Percentiles rank a stretch among this genome's conserved stretches.
Evolutionary conservation across 2,797 vertebrate genomes (phyloP).

Genomic region (Phataginus tetradactyla): DNA sequence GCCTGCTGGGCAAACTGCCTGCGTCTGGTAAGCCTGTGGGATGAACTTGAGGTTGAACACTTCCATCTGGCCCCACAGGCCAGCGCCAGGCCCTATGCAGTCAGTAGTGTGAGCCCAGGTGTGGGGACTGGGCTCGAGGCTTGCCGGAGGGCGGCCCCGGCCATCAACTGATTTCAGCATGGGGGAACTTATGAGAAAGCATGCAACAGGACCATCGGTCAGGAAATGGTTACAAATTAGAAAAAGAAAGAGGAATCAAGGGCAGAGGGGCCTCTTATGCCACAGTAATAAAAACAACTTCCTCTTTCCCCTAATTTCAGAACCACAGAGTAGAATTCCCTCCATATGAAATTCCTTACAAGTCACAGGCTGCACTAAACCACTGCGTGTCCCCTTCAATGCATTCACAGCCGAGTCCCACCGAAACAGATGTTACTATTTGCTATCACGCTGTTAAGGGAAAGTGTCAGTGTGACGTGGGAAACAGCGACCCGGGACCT

Average conservation of each 20-base stretch:
- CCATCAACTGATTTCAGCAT: constrained; percentile 64
- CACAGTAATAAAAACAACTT: constrained; percentile 83
- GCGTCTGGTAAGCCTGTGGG: constrained; percentile 64
- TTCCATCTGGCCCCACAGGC: constrained; percentile 79
- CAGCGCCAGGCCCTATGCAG: constrained; percentile 64
- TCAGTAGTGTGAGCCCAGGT: constrained; percentile 73
- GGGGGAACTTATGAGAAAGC: constrained; percentile 70
- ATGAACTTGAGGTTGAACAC: constrained; percentile 78
- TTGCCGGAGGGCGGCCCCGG: background rate
- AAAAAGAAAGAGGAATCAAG: constrained; percentile 73
- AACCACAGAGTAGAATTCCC: constrained; percentile 79
- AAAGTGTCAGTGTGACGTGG: constrained; percentile 52
- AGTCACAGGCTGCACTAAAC: constrained; percentile 46
- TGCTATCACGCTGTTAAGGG: constrained; percentile 35
- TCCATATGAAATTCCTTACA: constrained; percentile 75
- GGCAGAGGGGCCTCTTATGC: constrained; percentile 70
- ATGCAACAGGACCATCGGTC: constrained; percentile 69
- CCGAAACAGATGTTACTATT: constrained; percentile 70
- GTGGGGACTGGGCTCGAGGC: constrained; percentile 67
- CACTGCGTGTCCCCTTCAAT: constrained; percentile 10
- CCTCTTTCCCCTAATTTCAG: constrained; percentile 81
- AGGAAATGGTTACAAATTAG: constrained; percentile 80
- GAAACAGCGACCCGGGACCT: background rate
- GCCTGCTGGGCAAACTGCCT: constrained; percentile 73
- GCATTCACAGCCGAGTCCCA: constrained; percentile 7